Conservation (phyloP, 2,888 invertebrate species). For the Pyrrhosoma nymphula region DNA sequence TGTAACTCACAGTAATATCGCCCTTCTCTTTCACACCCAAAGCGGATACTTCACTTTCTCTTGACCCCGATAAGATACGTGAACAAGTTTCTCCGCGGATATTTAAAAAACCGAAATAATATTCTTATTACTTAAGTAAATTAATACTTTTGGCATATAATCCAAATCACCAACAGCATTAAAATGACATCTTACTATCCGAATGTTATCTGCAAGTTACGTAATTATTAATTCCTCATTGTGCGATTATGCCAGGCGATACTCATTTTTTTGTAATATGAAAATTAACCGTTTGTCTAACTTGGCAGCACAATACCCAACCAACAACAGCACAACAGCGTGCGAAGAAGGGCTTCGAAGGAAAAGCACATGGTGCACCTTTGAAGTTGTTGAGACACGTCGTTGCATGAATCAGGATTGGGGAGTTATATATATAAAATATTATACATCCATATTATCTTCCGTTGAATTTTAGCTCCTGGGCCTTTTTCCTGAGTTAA, state of each 20-base stretch:
- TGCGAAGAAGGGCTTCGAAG: not conserved
- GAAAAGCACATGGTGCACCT: not conserved
- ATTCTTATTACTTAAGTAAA: not conserved
- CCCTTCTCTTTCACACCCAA: not conserved
- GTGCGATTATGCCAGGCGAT: not conserved
- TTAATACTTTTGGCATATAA: not conserved
- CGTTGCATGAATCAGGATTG: no score
- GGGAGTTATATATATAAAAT: no score
- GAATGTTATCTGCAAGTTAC: no score
- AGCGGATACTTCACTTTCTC: conserved; percentile 35
- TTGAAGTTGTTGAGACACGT: no score
- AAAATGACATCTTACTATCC: not conserved
- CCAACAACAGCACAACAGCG: not conserved
- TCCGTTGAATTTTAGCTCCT: not conserved
- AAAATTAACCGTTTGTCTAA: no score
- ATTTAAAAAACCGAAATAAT: not conserved
- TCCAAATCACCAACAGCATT: not conserved
- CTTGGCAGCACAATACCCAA: not conserved
- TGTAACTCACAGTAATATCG: not conserved
- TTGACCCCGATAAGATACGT: conserved; percentile 24
- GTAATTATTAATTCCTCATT: no score
- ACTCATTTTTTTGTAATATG: not conserved
- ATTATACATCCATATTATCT: no score
- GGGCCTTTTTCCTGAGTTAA: not conserved
- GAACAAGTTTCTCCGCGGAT: not conserved